Evolutionary conservation across 1,140 invertebrate species (phyloP), one percentile per base, ranked within the genome.

Genomic region (Drosophila obscura): DNA sequence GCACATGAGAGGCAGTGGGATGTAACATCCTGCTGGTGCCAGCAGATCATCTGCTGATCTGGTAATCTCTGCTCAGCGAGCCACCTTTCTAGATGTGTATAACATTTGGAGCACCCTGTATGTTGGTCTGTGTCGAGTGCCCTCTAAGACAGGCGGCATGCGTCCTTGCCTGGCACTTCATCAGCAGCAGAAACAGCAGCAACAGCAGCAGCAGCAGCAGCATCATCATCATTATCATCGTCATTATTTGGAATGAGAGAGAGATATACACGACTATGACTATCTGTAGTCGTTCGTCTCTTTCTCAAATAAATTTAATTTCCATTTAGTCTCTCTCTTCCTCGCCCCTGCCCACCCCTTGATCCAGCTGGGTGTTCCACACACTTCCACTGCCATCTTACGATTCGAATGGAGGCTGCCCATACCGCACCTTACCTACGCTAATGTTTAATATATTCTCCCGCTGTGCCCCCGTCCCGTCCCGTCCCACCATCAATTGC

Each of bases 391-490:
- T 28, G 26, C 8, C 11, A 39, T 39, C 35, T 5, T 13, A 11
- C 11, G 35, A 39, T 39, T 39, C 5, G 7, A 24, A 4, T 24
- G 4, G 22, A 3, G 31, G 2, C 24, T 61, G 8, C 57, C 49
- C 35, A 24, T 39, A 55, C 43, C 35, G 9, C 31, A 35, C 31
- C 31, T 35, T 85, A 87, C 78, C 81, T 87, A 85, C 78, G 78
- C 78, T 81, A 85, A 85, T 87, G 78, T 78, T 81, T 82, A 87
- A 82, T 87, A 82, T 75, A 87, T 85, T 79, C 64, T 80, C 77
- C 77, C 55, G 58, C 56, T n/a, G 19, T 5, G 11, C 39, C 49
- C 39, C 35, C 22, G 22, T 24, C 26, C 22, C 3, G 22, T 28
- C 13, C 43, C 16, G 13, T 41, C 44, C 35, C 9, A 44, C 52